Conservation (phyloP, 2,113 vertebrate genomes). For the Raja brachyura region DNA sequence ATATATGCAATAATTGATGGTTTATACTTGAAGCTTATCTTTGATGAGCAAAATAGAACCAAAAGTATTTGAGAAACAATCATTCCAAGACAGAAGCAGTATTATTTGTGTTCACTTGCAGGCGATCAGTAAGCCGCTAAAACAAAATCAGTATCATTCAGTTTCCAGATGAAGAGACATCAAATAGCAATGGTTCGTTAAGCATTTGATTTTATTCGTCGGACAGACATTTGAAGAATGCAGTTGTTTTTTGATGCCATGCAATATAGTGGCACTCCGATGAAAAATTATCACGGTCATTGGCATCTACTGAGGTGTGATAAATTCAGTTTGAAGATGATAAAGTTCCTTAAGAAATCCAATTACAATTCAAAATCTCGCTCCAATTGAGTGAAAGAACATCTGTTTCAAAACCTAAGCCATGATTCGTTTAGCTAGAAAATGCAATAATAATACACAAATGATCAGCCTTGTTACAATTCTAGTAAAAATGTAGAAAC, state of each 20-base stretch:
- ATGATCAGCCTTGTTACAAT: neutral
- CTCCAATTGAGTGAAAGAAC: neutral
- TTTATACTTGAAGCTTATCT: neutral
- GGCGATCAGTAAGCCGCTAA: neutral
- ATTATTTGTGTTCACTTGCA: neutral
- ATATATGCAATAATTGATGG: neutral
- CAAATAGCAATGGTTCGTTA: neutral
- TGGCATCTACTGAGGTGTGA: neutral
- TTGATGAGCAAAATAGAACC: neutral
- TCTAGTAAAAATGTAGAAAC: no score
- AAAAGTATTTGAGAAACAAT: neutral
- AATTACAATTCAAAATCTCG: neutral
- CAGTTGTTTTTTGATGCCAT: neutral
- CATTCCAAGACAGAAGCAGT: neutral
- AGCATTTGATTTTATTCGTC: neutral
- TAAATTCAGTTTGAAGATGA: neutral
- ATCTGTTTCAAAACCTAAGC: neutral
- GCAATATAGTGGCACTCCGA: neutral
- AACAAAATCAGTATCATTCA: neutral
- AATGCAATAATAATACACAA: neutral
- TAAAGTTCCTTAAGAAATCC: neutral
- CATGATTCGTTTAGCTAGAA: neutral
- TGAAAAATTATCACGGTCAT: neutral
- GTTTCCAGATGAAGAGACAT: neutral
- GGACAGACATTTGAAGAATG: neutral